phyloP scores from a whole-genome alignment of 2,113 vertebrate genomes.

The Mastomys natalensis region DNA sequence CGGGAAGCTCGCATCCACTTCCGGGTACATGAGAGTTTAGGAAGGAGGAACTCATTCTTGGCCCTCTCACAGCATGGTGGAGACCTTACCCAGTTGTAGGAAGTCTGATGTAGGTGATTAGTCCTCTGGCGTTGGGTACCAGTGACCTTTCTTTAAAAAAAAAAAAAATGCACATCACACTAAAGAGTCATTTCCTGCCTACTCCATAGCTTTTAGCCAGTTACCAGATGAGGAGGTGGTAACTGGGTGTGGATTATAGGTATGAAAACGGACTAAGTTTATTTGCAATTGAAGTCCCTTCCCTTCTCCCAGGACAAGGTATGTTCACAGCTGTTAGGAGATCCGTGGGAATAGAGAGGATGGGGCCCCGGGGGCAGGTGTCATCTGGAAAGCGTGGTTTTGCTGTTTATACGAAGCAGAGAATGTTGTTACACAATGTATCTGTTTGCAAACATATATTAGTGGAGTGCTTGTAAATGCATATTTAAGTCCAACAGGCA shows the following conservation, averaged over 20 bases:
- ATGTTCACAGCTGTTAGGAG: not conserved
- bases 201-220: not conserved
- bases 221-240: not conserved
- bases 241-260: not conserved
- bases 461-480: not conserved
- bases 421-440: not conserved
- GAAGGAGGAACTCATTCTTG: not conserved
- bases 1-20: not conserved
- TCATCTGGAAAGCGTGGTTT: not conserved
- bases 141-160: not conserved
- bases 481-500: not conserved
- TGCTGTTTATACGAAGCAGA: slow-evolving; percentile 20
- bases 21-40: not conserved
- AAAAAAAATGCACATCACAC: not conserved
- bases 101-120: not conserved
- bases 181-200: not conserved
- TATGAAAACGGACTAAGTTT: not conserved
- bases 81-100: not conserved
- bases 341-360: not conserved
- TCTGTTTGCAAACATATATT: not conserved
- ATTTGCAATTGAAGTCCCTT: not conserved
- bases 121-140: not conserved
- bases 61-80: not conserved
- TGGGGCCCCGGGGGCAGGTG: not conserved
- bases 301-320: not conserved